Evolutionary conservation across 1,140 invertebrate species (phyloP).

Genomic region (Zaprionus africanus): DNA sequence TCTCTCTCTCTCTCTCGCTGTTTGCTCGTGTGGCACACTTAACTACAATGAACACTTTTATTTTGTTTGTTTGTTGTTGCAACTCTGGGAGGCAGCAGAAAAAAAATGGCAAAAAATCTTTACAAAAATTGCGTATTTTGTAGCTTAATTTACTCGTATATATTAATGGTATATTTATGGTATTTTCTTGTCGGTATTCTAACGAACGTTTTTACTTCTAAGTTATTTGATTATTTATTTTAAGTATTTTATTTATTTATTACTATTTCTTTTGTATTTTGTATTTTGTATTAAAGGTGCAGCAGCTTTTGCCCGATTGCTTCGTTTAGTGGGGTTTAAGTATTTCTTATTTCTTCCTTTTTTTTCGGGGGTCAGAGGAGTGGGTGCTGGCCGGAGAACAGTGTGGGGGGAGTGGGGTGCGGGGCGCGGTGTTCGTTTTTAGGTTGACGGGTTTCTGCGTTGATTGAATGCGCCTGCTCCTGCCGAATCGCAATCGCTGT

Average conservation of each 20-base stretch:
- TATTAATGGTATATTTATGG: background rate
- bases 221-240: conserved; percentile 20
- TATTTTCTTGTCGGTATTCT: background rate
- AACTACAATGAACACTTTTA: conserved; percentile 65
- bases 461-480: conserved; percentile 55
- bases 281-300: conserved; percentile 40
- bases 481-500: conserved; percentile 41
- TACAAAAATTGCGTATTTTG: conserved; percentile 55
- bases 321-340: conserved; percentile 33
- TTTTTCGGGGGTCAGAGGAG: conserved; percentile 3
- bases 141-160: background rate
- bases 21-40: conserved; percentile 32
- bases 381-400: too few species aligned
- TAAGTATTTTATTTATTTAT: conserved; percentile 11
- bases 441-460: conserved; percentile 27
- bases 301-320: conserved; percentile 53
- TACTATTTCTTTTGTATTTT: conserved; percentile 25
- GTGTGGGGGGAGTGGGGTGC: conserved; percentile 5
- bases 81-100: conserved; percentile 54
- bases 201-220: conserved; percentile 15
- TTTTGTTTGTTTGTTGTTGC: conserved; percentile 45
- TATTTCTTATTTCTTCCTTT: background rate
- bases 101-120: conserved; percentile 68
- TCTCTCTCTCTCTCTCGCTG: background rate
- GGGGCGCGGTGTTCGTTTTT: conserved; percentile 1